Evolutionary conservation across 2,113 vertebrate species (phyloP).

Genomic region (Turdus rufiventris): DNA sequence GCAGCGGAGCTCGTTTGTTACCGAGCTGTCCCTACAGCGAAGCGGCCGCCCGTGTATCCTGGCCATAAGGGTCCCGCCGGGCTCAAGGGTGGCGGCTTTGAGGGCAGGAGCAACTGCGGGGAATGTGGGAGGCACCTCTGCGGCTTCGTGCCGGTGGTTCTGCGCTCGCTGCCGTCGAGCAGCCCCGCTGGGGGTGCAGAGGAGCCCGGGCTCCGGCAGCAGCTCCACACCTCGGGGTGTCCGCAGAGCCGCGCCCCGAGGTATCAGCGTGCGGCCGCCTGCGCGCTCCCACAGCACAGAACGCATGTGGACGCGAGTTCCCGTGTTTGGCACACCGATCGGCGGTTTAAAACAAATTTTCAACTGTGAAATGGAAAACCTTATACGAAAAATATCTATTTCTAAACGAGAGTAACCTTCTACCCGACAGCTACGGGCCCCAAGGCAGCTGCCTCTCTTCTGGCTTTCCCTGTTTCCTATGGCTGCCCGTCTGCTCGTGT

Average conservation of each 20-base stretch:
- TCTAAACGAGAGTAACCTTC: not conserved
- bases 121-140: not conserved
- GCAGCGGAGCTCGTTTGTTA: not conserved
- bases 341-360: not conserved
- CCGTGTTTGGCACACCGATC: rapidly evolving
- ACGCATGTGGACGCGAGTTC: rapidly evolving
- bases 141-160: not conserved
- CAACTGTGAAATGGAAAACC: not conserved
- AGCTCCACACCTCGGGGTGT: not conserved
- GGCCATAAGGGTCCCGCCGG: too few relatives aligned
- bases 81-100: not conserved
- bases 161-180: not conserved
- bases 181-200: not conserved
- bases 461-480: not conserved
- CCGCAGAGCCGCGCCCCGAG: too few relatives aligned
- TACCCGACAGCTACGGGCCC: not conserved
- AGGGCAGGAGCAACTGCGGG: not conserved
- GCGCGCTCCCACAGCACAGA: not conserved
- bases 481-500: not conserved
- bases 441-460: not conserved
- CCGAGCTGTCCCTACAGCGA: not conserved
- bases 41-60: not conserved
- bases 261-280: not conserved
- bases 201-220: not conserved
- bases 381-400: not conserved